Base-by-base conservation (phyloP, 1,140 invertebrate genomes). In the Pseudomyrmex flavicornis region DNA sequence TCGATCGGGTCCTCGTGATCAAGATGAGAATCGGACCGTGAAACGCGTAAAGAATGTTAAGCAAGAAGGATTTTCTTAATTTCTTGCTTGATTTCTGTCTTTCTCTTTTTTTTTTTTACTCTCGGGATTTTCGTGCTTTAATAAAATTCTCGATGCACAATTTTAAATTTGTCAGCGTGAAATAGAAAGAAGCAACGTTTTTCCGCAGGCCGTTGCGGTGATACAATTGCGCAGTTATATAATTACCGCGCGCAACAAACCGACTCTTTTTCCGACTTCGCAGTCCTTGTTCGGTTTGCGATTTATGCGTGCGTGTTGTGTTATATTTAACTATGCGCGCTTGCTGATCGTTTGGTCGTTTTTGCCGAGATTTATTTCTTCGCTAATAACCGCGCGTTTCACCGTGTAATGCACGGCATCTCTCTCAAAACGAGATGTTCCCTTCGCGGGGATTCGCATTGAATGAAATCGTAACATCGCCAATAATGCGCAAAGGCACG, bases 1-100 rank as follows among this genome's bases (percentile, higher is more conserved):
- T 88, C 85, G 87, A 87, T 87, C 70, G 85, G 82, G 46, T 77
- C 62, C 75, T 62, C 80, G 86, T 74, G 85, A 88, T 87, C 82
- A 62, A 85, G 82, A 72, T 84, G 58, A 52, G 82, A 79, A 77
- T 87, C 82, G 73, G n/a, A 74, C 85, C 83, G 75, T 87, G 58
- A 62, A 56, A 72, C 76, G 87, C 87, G 65, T 50, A 52, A 61
- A 61, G 46, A 62, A 15, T 48, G 70, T 83, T 46, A 17, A 83
- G 44, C 20, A 50, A 59, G 68, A 59, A 15, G 61, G 15, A 44
- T 62, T 26, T 48, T 46, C 54, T 66, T 65, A 74, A 87, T 84
- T 87, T 73, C 50, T 59, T 56, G 20, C 44, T 70, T 59, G 26
- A 20, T 61, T 22, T 69, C 20, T 58, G 9, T 48, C 2, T 0